Conservation (phyloP, 2,888 invertebrate genomes). For the Coelogynopora nodosa region DNA sequence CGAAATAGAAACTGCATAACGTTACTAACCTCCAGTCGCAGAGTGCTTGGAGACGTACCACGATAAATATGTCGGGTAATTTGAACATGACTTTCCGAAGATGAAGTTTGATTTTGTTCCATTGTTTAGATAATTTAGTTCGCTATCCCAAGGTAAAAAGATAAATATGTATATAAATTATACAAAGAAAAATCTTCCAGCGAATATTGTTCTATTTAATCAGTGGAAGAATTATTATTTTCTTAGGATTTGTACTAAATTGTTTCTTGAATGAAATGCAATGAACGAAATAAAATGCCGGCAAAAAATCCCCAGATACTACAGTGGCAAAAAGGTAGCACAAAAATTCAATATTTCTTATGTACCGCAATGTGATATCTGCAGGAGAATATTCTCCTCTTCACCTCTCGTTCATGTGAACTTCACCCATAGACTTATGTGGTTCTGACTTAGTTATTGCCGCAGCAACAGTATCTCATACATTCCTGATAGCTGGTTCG, state of each 20-base stretch:
- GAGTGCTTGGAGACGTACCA: slow-evolving; percentile 56
- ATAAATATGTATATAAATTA: no score
- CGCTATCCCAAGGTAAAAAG: not conserved
- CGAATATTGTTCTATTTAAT: not conserved
- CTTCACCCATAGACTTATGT: no score
- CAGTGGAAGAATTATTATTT: not conserved
- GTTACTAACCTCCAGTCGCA: slow-evolving; percentile 35
- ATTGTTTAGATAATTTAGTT: not conserved
- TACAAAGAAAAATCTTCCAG: not conserved
- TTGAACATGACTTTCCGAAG: slow-evolving; percentile 37
- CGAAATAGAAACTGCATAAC: no score
- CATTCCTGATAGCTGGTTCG: no score
- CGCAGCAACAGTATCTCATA: no score
- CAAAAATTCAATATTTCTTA: not conserved
- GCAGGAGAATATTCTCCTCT: no score
- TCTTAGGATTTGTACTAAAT: not conserved
- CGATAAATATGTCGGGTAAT: slow-evolving; percentile 53
- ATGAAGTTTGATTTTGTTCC: not conserved
- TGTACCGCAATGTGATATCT: no score
- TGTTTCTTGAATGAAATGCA: not conserved
- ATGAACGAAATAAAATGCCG: not conserved
- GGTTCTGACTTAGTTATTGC: no score
- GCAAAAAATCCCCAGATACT: not conserved
- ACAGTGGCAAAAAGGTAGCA: not conserved
- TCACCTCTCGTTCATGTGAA: no score